Percentiles rank a stretch among this genome's conserved stretches.
phyloP scores from a whole-genome alignment of 1,140 invertebrate genomes.

The Zaprionus lachaisei region DNA sequence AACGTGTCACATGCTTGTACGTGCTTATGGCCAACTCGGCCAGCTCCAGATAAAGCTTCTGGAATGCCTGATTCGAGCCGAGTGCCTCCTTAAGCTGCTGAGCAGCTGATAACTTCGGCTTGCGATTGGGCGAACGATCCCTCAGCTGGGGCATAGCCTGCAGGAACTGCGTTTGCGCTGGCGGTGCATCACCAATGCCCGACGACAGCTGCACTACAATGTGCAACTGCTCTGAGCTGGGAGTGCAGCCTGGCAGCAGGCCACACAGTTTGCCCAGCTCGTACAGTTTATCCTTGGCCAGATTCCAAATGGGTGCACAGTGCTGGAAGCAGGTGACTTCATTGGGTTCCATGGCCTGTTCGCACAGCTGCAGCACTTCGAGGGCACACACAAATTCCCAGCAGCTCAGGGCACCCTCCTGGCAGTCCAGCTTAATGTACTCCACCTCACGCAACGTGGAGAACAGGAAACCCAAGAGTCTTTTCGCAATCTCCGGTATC shows the following conservation, averaged over 20 bases:
- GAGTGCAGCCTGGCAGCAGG: slow-evolving; percentile 93
- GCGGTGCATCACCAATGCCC: slow-evolving; percentile 91
- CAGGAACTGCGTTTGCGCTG: slow-evolving; percentile 60
- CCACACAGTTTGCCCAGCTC: slow-evolving; percentile 95
- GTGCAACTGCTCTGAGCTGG: slow-evolving; percentile 94
- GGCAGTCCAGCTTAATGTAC: slow-evolving; percentile 85
- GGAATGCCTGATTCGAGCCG: slow-evolving; percentile 94
- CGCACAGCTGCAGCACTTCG: slow-evolving; percentile 93
- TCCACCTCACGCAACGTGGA: slow-evolving; percentile 81
- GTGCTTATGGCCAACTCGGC: slow-evolving; percentile 98
- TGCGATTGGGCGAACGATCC: slow-evolving; percentile 80
- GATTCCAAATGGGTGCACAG: slow-evolving; percentile 95
- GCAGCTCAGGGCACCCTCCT: slow-evolving; percentile 93
- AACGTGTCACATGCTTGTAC: slow-evolving; percentile 96
- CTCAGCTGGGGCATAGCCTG: slow-evolving; percentile 72
- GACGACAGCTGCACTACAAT: slow-evolving; percentile 94
- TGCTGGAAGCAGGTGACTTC: slow-evolving; percentile 90
- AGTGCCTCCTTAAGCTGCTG: slow-evolving; percentile 95
- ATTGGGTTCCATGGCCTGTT: slow-evolving; percentile 88
- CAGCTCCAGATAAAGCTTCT: slow-evolving; percentile 95
- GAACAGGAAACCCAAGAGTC: slow-evolving; percentile 77
- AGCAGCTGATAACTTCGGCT: slow-evolving; percentile 87
- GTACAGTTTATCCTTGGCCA: slow-evolving; percentile 96
- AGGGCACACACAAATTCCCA: slow-evolving; percentile 97
- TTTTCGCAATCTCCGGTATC: slow-evolving; percentile 78